Evolutionary conservation across 2,113 vertebrate genomes (phyloP), one percentile per base, ranked within the genome.

Genomic region (Antigone vipio): DNA sequence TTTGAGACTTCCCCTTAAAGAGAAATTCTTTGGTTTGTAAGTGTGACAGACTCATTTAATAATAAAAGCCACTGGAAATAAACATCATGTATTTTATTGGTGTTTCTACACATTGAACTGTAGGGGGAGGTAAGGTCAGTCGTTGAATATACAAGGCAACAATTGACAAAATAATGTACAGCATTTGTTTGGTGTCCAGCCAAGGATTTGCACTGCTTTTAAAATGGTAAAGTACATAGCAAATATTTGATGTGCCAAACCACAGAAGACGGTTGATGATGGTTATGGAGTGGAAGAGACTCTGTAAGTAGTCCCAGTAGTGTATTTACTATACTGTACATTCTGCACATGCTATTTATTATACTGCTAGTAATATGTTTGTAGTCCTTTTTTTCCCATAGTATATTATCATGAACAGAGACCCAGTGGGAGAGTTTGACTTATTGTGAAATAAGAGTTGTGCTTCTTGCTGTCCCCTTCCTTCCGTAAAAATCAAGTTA

Each of bases 331-430:
- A 85, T 88, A 82, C 78, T 89, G 75, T 94, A 90, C 64, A 55
- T 93, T 93, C 89, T 92, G 62, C 89, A 94, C 93, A 76, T 94
- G 90, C 72, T 96, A 93, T 95, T 94, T 96, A 93, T 97, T 96
- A 89, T 85, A 49, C 23, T 87, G 40, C 58, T 92, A 64, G 45
- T 83, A 80, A 76, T 85, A 66, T 55, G 26, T 40, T 91, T 59
- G 34, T 69, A 87, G 74, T 64, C 15, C 52, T 78, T 91, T 71
- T 89, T 58, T 34, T 18, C 64, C 67, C 58, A 32, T 79, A 73
- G 66, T 97, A 50, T 82, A 85, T 84, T 92, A 73, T 93, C 76
- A 76, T 91, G 80, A 94, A 55, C 74, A 92, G 81, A 79, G 44
- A 73, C 49, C 63, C 80, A 85, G 22, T 3, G 14, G 71, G 60